Evolutionary conservation across 2,888 invertebrate genomes (phyloP).

Genomic region (Meloe dianella): DNA sequence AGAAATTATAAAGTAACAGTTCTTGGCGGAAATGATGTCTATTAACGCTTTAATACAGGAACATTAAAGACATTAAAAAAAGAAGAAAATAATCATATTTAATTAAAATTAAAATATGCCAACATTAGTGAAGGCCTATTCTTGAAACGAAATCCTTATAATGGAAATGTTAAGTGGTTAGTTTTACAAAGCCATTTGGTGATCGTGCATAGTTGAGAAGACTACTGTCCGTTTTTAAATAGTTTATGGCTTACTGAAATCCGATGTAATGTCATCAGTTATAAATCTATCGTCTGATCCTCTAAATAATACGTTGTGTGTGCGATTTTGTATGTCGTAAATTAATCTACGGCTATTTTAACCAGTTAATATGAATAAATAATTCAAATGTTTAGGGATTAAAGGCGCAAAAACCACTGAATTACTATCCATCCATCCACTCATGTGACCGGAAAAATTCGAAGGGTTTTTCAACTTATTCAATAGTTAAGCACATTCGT

Average conservation of each 20-base stretch:
- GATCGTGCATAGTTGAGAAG: constrained; percentile 17
- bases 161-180: background rate
- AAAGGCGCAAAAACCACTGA: background rate
- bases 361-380: constrained; percentile 27
- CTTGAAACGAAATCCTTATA: background rate
- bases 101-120: background rate
- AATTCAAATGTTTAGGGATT: constrained; percentile 21
- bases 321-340: constrained; percentile 31
- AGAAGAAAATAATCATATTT: constrained; percentile 4
- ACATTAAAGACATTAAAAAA: background rate
- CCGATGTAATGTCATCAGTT: background rate
- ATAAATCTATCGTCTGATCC: constrained; percentile 23
- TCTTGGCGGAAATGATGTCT: constrained; percentile 20
- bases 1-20: background rate
- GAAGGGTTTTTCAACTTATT: background rate
- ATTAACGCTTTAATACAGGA: constrained; percentile 10
- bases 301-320: constrained; percentile 26
- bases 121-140: too few species aligned
- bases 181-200: background rate
- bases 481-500: constrained; percentile 25
- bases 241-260: constrained; percentile 1
- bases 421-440: background rate
- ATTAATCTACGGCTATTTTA: constrained; percentile 29
- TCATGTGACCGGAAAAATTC: constrained; percentile 5
- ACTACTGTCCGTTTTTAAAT: background rate